These are phyloP conservation scores for Drosophila maculinotata DNA, from an alignment of 2,888 invertebrate species.

Conservation along the genomic window DNA sequence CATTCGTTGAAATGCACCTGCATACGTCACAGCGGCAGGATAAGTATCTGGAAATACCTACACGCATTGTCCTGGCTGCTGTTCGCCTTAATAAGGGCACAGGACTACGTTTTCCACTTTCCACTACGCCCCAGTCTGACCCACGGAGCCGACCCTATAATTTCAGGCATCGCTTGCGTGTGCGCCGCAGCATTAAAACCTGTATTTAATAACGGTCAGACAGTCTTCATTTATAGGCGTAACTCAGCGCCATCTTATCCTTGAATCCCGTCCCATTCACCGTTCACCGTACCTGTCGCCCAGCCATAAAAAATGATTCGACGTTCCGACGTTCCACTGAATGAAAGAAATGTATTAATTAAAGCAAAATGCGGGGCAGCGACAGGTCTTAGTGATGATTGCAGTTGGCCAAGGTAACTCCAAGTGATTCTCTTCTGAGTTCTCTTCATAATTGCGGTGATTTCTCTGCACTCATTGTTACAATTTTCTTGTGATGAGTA, in stretches of 20 bases:
- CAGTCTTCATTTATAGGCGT: slow-evolving; percentile 66
- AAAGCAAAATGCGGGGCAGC: slow-evolving; percentile 42
- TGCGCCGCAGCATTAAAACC: slow-evolving; percentile 47
- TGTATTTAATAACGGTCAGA: slow-evolving; percentile 73
- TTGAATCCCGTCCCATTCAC: slow-evolving; percentile 20
- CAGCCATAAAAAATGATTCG: slow-evolving; percentile 55
- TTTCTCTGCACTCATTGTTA: slow-evolving; percentile 56
- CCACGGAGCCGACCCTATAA: slow-evolving; percentile 56
- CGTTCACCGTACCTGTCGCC: slow-evolving; percentile 35
- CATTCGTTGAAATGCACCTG: slow-evolving; percentile 71
- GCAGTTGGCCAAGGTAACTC: slow-evolving; percentile 13
- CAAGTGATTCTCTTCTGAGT: slow-evolving; percentile 44
- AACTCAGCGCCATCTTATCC: slow-evolving; percentile 60
- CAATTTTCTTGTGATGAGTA: slow-evolving; percentile 51
- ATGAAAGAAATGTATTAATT: slow-evolving; percentile 76
- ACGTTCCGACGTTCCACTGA: slow-evolving; percentile 14
- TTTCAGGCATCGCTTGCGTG: slow-evolving; percentile 42
- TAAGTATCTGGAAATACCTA: slow-evolving; percentile 63
- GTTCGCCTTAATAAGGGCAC: slow-evolving; percentile 16
- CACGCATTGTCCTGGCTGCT: slow-evolving; percentile 62
- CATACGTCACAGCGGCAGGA: slow-evolving; percentile 53
- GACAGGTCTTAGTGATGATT: slow-evolving; percentile 23
- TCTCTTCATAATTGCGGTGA: slow-evolving; percentile 65
- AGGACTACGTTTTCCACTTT: slow-evolving; percentile 29
- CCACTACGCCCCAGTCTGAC: background rate